These are phyloP conservation scores for Arothron firmamentum DNA, from an alignment of 2,113 vertebrate genomes.

Conservation along the genomic window DNA sequence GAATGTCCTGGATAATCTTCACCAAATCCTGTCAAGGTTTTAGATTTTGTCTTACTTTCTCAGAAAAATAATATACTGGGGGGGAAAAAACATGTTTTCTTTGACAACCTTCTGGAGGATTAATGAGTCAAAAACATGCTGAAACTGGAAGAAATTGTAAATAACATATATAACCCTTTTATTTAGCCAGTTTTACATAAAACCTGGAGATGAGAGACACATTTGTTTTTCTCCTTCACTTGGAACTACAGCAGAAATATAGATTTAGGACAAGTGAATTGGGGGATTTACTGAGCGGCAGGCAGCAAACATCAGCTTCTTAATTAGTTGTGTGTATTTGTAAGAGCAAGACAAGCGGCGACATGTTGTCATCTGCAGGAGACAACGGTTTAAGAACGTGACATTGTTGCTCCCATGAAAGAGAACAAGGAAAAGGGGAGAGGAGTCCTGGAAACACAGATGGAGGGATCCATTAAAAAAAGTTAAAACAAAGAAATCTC, in stretches of 20 bases:
- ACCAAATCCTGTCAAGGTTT: slow-evolving; percentile 67
- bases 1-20: slow-evolving; percentile 54
- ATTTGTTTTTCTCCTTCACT: slow-evolving; percentile 59
- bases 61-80: slow-evolving; percentile 34
- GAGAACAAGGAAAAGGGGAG: slow-evolving; percentile 33
- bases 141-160: slow-evolving; percentile 37
- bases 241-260: slow-evolving; percentile 44
- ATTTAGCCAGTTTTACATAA: slow-evolving; percentile 48
- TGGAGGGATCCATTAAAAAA: slow-evolving; percentile 21
- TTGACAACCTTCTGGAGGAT: slow-evolving; percentile 52
- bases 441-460: slow-evolving; percentile 46
- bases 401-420: slow-evolving; percentile 40
- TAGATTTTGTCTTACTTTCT: slow-evolving; percentile 57
- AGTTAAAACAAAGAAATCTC: slow-evolving; percentile 29
- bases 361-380: slow-evolving; percentile 46
- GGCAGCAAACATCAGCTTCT: slow-evolving; percentile 46
- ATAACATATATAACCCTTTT: slow-evolving; percentile 34
- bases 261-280: slow-evolving; percentile 66
- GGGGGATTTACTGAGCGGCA: slow-evolving; percentile 46
- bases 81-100: slow-evolving; percentile 67
- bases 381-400: slow-evolving; percentile 47
- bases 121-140: slow-evolving; percentile 45
- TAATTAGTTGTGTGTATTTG: slow-evolving; percentile 54
- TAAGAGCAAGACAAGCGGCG: slow-evolving; percentile 45
- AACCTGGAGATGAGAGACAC: slow-evolving; percentile 52